Evolutionary conservation across 92 coral and sea anemone genomes (phyloP), one percentile per base, ranked within the genome.

Genomic region (Paragorgia papillata): DNA sequence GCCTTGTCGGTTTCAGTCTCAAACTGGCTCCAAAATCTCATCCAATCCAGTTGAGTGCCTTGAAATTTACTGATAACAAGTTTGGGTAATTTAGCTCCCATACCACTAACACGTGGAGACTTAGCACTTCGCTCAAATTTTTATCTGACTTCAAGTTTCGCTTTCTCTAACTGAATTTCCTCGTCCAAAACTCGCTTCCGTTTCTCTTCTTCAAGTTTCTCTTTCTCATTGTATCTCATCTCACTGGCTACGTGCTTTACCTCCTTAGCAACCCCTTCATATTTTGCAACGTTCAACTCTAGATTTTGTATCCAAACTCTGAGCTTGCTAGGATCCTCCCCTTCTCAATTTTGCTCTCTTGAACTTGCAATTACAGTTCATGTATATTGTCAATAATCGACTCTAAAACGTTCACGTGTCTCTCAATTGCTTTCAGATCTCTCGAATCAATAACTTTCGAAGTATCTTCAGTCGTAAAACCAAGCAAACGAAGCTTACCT

Each of bases 1-100:
- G 86, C 28, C 73, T 82, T 81, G 79, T 86, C 89, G 20, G 77
- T 83, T 59, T 86, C 84, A 0, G 83, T 75, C 30, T 86, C 87
- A 41, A 67, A 86, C 44, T 86, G 87, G 26, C 51, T 62, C 89
- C 89, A 86, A 68, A 86, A 81, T 63, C 80, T 54, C 17, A 34
- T 14, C 82, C 84, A 76, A 51, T 75, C 90, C 2, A 77, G 61
- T 20, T 76, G 84, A 17, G 84, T 86, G 20, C 90, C 90, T 55
- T 82, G 90, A 56, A 86, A 87, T 27, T 74, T 65, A 12, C 84
- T 83, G 15, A 87, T 82, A 3, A 70, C 82, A 12, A 87, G 74
- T 49, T 78, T 83, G 14, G 85, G 85, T 39, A 79, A 55, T 60
- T 83, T 83, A 15, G 76, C 88, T 49, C 69, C 44, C 31, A 30